Percentiles rank a stretch among this genome's conserved stretches.
phyloP scores from a whole-genome alignment of 2,113 vertebrate genomes.

The Heliornis fulica region DNA sequence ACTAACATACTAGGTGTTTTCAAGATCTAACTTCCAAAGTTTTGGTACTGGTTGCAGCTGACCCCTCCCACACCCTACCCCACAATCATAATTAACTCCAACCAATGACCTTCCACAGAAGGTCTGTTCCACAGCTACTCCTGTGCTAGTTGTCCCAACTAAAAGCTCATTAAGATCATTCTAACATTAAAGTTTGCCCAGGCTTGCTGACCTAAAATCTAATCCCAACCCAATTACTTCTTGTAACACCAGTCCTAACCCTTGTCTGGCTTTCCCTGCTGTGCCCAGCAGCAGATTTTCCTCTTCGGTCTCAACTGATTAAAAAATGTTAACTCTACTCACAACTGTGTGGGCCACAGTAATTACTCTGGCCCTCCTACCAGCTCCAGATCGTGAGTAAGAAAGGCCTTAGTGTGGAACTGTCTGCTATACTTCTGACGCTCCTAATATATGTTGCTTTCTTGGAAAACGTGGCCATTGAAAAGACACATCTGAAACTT shows the following conservation, averaged over 20 bases:
- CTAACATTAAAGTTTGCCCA: slow-evolving; percentile 18
- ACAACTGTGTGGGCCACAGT: neutral
- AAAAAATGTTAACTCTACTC: neutral
- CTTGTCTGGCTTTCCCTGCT: slow-evolving; percentile 20
- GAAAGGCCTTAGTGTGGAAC: neutral
- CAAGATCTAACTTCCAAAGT: neutral
- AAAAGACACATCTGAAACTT: neutral
- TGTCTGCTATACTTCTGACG: neutral
- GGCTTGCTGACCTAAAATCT: slow-evolving; percentile 29
- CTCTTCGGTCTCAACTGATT: neutral
- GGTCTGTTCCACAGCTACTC: neutral
- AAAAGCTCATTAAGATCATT: slow-evolving; percentile 10
- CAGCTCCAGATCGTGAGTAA: neutral
- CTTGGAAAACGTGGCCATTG: neutral
- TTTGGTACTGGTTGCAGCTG: neutral
- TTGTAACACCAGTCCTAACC: neutral
- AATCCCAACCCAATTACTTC: slow-evolving; percentile 39
- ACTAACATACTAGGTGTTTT: neutral
- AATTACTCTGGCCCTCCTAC: neutral
- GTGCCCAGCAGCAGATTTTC: neutral
- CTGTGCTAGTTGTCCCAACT: neutral
- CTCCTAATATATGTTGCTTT: neutral
- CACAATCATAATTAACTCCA: neutral
- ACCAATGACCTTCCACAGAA: neutral
- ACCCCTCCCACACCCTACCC: neutral